Evolutionary conservation across 2,888 invertebrate species (phyloP), one percentile per base, ranked within the genome.

Genomic region (Drosophila setosimentum): DNA sequence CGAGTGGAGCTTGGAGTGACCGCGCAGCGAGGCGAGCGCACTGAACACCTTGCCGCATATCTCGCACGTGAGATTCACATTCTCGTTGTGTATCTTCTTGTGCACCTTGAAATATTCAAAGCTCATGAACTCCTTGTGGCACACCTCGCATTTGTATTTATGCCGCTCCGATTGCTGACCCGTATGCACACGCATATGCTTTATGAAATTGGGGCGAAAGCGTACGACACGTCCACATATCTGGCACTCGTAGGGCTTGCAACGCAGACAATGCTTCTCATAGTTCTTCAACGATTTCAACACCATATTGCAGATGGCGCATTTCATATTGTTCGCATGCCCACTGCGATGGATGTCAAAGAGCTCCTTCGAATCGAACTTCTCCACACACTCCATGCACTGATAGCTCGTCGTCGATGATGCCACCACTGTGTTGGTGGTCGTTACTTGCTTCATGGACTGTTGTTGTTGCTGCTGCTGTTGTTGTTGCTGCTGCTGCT

Each of bases 51-150:
- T 94, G 61, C 94, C 94, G 75, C 95, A 95, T 51, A 94, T 93
- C 71, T 94, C 94, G 78, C 95, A 95, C 24, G 93, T 93, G 68
- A 94, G 93, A 60, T 94, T 94, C 59, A 94, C 94, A 59, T 94
- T 92, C 64, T 94, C 94, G 21, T 94, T 94, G 91, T 95, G 94
- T 37, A 94, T 94, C 86, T 95, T 95, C 80, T 94, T 94, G 91
- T 95, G 95, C 62, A 95, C 94, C 82, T 94, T 93, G 70, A 94
- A 94, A 92, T 94, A 94, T 35, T 94, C 93, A 62, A 93, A 92
- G 76, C 94, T 94, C 91, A 94, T 94, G 74, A 95, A 95, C 81
- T 94, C 94, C 86, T 94, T 94, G 78, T 94, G 94, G 86, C 95
- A 95, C 11, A 94, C 92, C 60, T 93, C 93, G 83, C 95, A 95